These are phyloP conservation scores for Periophthalmus modestus DNA, from an alignment of 2,113 vertebrate genomes.

Conservation along the genomic window DNA sequence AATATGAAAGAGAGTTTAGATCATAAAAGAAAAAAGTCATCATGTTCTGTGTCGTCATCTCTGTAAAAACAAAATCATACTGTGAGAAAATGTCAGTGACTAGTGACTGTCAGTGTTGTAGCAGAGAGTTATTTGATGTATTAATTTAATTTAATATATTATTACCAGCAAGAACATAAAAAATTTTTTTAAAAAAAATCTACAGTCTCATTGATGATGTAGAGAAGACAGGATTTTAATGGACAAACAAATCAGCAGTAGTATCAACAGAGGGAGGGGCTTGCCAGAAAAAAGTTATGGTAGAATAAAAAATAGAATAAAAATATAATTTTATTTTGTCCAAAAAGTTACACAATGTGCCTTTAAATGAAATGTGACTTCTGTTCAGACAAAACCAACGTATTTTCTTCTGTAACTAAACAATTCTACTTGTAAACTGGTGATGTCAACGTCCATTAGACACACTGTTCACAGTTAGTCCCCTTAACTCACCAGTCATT, in stretches of 20 bases:
- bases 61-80: background rate
- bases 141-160: background rate
- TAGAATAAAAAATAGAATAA: too few species aligned
- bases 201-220: too few species aligned
- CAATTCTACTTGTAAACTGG: background rate
- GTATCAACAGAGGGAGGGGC: too few species aligned
- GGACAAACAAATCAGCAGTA: too few species aligned
- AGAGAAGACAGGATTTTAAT: too few species aligned
- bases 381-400: background rate
- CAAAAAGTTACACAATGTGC: too few species aligned
- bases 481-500: slow-evolving; percentile 37
- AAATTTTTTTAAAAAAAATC: too few species aligned
- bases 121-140: background rate
- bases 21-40: slow-evolving; percentile 40
- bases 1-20: slow-evolving; percentile 41
- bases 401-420: background rate
- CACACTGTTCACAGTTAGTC: background rate
- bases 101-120: background rate
- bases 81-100: background rate
- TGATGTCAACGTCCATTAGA: background rate
- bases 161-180: too few species aligned
- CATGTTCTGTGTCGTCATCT: slow-evolving; percentile 1
- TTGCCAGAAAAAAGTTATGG: too few species aligned
- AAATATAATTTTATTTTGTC: too few species aligned
- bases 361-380: background rate